Percentiles rank a stretch among this genome's conserved stretches.
These are phyloP conservation scores for Blastobasis lacticolella DNA, from an alignment of 2,888 invertebrate genomes.

Conservation along the genomic window DNA sequence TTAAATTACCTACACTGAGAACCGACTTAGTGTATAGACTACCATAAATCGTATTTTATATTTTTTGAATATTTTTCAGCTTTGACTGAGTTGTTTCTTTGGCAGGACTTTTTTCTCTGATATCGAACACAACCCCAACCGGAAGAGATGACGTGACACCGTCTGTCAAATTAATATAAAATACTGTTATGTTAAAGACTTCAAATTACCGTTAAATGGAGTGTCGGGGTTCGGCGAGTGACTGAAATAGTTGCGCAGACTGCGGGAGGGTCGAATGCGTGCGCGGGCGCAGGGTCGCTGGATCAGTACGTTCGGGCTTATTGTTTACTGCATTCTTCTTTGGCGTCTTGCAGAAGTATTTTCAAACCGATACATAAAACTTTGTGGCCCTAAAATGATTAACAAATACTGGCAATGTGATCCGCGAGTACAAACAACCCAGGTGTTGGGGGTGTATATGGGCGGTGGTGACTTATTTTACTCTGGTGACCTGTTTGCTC, in stretches of 20 bases:
- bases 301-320: conserved; percentile 26
- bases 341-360: no score
- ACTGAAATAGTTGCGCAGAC: conserved; percentile 15
- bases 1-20: no score
- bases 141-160: background rate
- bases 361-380: no score
- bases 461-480: no score
- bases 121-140: background rate
- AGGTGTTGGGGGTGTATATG: no score
- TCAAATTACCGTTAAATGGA: conserved; percentile 37
- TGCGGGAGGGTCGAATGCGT: conserved; percentile 11
- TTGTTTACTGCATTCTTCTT: conserved; percentile 39
- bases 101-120: background rate
- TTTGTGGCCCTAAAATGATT: no score
- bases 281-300: background rate
- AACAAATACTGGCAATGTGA: no score
- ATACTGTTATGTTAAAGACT: conserved; percentile 17
- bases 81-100: background rate
- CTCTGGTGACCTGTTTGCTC: no score
- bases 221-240: conserved; percentile 22
- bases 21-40: no score
- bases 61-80: no score
- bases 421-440: no score
- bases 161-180: conserved; percentile 7
- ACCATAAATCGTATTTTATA: no score